phyloP scores from a whole-genome alignment of 2,888 invertebrate genomes.

The Melanophora roralis region DNA sequence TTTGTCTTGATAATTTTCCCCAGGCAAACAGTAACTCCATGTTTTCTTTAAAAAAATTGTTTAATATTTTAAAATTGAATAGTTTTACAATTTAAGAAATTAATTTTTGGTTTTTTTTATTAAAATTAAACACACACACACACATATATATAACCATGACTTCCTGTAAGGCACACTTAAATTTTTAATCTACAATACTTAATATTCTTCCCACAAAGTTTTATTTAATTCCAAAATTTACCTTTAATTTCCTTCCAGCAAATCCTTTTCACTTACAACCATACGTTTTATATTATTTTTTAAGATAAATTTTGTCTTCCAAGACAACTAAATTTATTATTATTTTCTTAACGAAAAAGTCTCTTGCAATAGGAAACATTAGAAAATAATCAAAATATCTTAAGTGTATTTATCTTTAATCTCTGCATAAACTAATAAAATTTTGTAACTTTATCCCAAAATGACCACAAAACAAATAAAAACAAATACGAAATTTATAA shows the following conservation, averaged over 20 bases:
- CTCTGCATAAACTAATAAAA: slow-evolving; percentile 58
- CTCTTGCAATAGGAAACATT: not conserved
- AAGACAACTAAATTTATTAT: not conserved
- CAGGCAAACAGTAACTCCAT: no score
- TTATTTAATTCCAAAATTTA: slow-evolving; percentile 11
- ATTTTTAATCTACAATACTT: no score
- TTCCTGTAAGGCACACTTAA: no score
- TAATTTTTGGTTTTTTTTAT: no score
- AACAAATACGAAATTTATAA: slow-evolving; percentile 33
- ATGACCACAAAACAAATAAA: slow-evolving; percentile 49
- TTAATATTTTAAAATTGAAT: no score
- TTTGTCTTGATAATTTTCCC: no score
- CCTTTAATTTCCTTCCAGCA: not conserved
- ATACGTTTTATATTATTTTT: not conserved
- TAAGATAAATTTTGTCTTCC: slow-evolving; percentile 2
- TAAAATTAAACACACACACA: no score
- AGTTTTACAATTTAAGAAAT: no score
- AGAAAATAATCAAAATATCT: slow-evolving; percentile 41
- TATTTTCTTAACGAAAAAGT: not conserved
- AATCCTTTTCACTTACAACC: not conserved
- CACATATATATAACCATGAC: no score
- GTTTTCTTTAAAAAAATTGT: no score
- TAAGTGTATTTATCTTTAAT: slow-evolving; percentile 54
- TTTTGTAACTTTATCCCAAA: slow-evolving; percentile 49
- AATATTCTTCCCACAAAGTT: not conserved